Evolutionary conservation across 1,140 invertebrate genomes (phyloP), one percentile per base, ranked within the genome.

Genomic region (Phocides pigmalion): DNA sequence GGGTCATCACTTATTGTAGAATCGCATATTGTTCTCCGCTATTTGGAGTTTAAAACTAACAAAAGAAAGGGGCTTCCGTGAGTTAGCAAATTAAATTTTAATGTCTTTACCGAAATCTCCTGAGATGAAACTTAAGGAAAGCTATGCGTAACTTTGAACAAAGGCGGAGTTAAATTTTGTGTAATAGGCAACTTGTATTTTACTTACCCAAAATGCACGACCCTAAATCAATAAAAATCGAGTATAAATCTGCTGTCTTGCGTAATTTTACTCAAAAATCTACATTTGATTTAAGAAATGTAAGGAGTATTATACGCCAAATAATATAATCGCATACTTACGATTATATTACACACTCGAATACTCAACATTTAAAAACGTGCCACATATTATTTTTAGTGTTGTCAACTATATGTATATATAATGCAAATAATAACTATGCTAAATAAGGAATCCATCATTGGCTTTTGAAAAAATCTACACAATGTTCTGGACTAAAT

Each of bases 81-180:
- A 74, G 69, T 77, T 66, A 75, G 67, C 72, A 72, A 73, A 73
- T 73, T 79, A 64, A 70, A 71, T 66, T 74, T 79, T 75, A 67
- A 77, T 66, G 70, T 56, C 59, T 64, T 62, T 64, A 69, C 67
- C 69, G 51, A 66, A 72, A 62, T 77, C 66, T 68, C 59, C 67
- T 63, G 12, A 47, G 62, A 42, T 56, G 44, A 74, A 69, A 59
- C 63, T 70, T 58, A 35, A 51, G 51, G 28, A 42, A 59, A 75
- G 74, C 66, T 73, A 70, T 71, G 63, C 62, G 44, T 54, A 73
- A 72, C 54, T 69, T 78, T 64, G 39, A 51, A 66, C 42, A 50
- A 50, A 66, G 41, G 70, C 50, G 67, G 51, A 12, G 19, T 25
- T 32, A 42, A 46, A 46, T 42, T 47, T 47, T 44, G n/a, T 50